These are phyloP conservation scores for Oxyteleia sp. DNA, from an alignment of 2,888 invertebrate genomes.

Conservation along the genomic window DNA sequence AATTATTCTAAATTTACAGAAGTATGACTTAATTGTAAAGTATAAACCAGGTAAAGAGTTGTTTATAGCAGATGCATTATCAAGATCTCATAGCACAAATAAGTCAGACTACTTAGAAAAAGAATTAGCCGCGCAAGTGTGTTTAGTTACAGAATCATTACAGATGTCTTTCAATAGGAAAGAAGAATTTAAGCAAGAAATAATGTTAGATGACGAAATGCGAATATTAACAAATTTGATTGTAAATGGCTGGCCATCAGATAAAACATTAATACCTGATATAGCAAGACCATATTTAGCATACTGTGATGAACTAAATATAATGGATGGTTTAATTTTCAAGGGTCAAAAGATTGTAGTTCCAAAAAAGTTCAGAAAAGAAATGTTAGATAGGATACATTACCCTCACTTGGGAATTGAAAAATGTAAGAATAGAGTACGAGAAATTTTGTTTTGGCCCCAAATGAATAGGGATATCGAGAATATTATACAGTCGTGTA, in stretches of 20 bases:
- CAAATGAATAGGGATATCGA: slow-evolving; percentile 73
- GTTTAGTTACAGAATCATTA: slow-evolving; percentile 15
- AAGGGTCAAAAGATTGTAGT: not conserved
- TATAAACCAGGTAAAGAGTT: slow-evolving; percentile 78
- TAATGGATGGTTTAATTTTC: slow-evolving; percentile 51
- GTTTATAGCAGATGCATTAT: slow-evolving; percentile 79
- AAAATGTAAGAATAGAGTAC: slow-evolving; percentile 73
- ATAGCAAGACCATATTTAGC: slow-evolving; percentile 44
- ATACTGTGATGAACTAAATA: slow-evolving; percentile 17
- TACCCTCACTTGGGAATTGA: slow-evolving; percentile 76
- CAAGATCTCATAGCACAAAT: slow-evolving; percentile 65
- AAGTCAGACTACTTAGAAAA: slow-evolving; percentile 30
- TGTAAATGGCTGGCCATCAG: slow-evolving; percentile 75
- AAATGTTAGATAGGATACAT: slow-evolving; percentile 56
- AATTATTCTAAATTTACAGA: slow-evolving; percentile 46
- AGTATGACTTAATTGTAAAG: no score
- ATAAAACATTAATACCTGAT: slow-evolving; percentile 49
- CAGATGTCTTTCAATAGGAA: slow-evolving; percentile 34
- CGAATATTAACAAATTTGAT: slow-evolving; percentile 4
- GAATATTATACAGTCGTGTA: slow-evolving; percentile 65
- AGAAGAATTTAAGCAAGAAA: slow-evolving; percentile 16
- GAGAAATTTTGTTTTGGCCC: slow-evolving; percentile 75
- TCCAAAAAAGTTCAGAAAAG: not conserved
- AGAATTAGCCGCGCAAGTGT: slow-evolving; percentile 30
- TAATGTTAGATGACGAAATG: slow-evolving; percentile 17